These are phyloP conservation scores for Ylistrum balloti DNA, from an alignment of 1,140 invertebrate genomes.

Conservation along the genomic window DNA sequence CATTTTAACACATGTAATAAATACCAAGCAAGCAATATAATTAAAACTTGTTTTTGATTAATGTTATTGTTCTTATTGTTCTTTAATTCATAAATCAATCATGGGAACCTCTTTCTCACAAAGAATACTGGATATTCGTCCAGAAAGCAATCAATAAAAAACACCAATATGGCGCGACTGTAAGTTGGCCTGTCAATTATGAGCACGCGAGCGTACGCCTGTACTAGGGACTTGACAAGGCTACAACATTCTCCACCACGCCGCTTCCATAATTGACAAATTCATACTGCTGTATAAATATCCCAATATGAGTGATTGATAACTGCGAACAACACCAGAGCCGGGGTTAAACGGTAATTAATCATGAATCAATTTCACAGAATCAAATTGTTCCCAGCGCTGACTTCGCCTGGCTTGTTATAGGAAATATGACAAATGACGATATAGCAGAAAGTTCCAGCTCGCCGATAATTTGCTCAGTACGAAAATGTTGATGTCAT, in stretches of 20 bases:
- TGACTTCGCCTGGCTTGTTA: conserved; percentile 15
- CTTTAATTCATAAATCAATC: conserved; percentile 6
- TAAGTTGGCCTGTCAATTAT: conserved; percentile 28
- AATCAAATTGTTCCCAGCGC: conserved; percentile 33
- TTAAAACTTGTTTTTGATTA: conserved; percentile 17
- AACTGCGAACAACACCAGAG: conserved; percentile 31
- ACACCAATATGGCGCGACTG: not conserved
- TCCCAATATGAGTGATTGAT: conserved; percentile 21
- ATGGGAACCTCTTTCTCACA: not conserved
- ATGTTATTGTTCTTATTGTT: not conserved
- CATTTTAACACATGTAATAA: not conserved
- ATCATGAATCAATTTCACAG: conserved; percentile 39
- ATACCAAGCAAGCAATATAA: not conserved
- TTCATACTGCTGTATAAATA: conserved; percentile 33
- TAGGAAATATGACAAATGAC: conserved; percentile 34
- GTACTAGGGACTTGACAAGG: conserved; percentile 31
- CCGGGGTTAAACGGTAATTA: conserved; percentile 27
- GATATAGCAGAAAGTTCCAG: conserved; percentile 25
- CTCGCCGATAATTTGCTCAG: conserved; percentile 16
- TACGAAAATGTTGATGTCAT: conserved; percentile 1
- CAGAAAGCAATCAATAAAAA: not conserved
- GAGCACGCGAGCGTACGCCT: not conserved
- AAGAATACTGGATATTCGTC: not conserved
- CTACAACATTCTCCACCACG: conserved; percentile 3
- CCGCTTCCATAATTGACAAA: conserved; percentile 33